Evolutionary conservation across 2,888 invertebrate species (phyloP), one percentile per base, ranked within the genome.

Genomic region (Heteromyza rotundicornis): DNA sequence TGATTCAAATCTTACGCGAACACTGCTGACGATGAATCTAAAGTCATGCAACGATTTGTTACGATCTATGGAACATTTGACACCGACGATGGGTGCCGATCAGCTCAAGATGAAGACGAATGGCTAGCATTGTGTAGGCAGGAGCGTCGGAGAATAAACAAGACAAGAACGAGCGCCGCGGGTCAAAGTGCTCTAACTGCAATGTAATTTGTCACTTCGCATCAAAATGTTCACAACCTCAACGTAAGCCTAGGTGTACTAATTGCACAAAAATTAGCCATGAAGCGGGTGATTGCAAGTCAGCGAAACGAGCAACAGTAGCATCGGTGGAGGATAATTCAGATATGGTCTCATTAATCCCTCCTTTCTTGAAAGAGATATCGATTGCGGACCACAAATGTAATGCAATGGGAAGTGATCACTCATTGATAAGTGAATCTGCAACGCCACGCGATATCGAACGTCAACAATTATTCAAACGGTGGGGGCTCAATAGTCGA

Each of bases 401-500:
- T 20, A 17, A 57, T 1, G 62, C 60, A 56, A 64, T 62, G 1
- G 62, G 60, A n/a, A 65, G 58, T 24, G 61, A 63, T 27, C 20
- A 62, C 16, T 59, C 62, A 1, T 14, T 64, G n/a, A 62, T 64
- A 10, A 59, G 8, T 1, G 53, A 61, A 14, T 57, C 53, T 3
- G 23, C 24, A 27, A 53, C 52, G 8, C 57, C 57, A 23, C 16
- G 24, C 10, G 19, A 14, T 2, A 8, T 1, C 8, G 5, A 16
- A 19, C 32, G 49, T 12, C 14, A 32, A 20, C n/a, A n/a, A n/a
- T n/a, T n/a, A n/a, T n/a, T n/a, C n/a, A 68, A 59, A 16, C 40
- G 19, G 1, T 52, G 65, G 67, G 2, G 67, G 63, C 32, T 49
- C 60, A 3, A 23, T 55, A 1, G 65, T 69, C 2, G 61, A 64